phyloP scores from a whole-genome alignment of 2,797 vertebrate genomes.

The Rhinichthys osculus region DNA sequence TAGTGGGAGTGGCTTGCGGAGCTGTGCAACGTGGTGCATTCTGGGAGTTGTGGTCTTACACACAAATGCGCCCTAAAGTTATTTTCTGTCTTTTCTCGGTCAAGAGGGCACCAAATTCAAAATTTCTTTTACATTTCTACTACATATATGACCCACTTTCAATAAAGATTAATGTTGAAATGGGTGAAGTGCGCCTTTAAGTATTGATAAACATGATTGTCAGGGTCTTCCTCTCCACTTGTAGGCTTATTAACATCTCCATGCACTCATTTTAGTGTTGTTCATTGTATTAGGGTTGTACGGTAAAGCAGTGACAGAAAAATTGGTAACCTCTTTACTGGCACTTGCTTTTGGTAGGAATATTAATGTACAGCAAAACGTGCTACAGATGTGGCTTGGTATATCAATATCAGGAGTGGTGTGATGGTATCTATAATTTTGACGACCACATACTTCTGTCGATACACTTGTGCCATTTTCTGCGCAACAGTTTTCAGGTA shows the following conservation, averaged over 20 bases:
- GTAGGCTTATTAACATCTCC: neutral
- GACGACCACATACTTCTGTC: neutral
- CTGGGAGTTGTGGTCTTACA: no score
- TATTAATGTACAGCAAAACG: neutral
- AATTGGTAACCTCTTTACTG: neutral
- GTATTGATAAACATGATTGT: neutral
- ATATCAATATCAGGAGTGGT: slow-evolving; percentile 1
- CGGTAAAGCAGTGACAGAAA: neutral
- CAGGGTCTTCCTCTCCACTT: neutral
- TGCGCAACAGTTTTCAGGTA: slow-evolving; percentile 16
- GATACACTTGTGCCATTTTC: slow-evolving; percentile 1
- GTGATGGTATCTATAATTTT: slow-evolving; percentile 8
- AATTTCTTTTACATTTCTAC: no score
- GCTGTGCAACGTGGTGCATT: no score
- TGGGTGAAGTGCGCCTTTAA: no score
- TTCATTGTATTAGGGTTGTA: neutral
- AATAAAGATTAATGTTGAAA: no score
- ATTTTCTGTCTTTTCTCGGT: no score
- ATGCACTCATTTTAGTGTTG: slow-evolving; percentile 2
- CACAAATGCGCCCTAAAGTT: no score
- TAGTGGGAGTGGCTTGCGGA: no score
- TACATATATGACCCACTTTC: no score
- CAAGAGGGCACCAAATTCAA: no score
- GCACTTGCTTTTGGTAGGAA: slow-evolving; percentile 9
- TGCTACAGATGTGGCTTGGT: neutral